A percentile compares a stretch with the other conserved stretches of the same genome.
phyloP scores from a whole-genome alignment of 2,113 vertebrate genomes.

The Pelmatolapia mariae region DNA sequence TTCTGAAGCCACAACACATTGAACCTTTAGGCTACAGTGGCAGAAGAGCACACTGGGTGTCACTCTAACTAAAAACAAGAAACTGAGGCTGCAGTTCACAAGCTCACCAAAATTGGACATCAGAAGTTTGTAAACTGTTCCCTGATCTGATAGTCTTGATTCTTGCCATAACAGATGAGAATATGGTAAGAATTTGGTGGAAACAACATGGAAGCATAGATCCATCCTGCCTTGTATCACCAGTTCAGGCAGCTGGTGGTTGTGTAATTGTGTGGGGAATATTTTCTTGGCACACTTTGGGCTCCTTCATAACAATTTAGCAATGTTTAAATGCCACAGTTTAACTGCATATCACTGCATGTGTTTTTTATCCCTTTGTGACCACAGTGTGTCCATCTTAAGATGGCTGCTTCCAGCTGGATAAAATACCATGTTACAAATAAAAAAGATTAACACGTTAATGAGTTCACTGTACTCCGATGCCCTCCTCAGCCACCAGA shows the following conservation, averaged over 20 bases:
- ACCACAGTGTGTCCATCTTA: not conserved
- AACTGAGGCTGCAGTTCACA: not conserved
- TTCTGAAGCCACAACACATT: not conserved
- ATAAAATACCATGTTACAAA: not conserved
- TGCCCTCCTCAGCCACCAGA: not conserved
- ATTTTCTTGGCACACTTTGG: not conserved
- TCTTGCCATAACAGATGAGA: not conserved
- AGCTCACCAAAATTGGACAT: not conserved
- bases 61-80: not conserved
- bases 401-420: not conserved
- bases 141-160: not conserved
- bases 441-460: not conserved
- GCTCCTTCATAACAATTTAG: not conserved
- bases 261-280: not conserved
- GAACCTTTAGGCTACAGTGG: not conserved
- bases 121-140: not conserved
- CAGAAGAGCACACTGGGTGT: not conserved
- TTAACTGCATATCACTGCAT: not conserved
- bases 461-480: not conserved
- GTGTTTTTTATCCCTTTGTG: not conserved
- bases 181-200: not conserved
- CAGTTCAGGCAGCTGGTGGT: not conserved
- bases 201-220: not conserved
- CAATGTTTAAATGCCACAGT: not conserved
- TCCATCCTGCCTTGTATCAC: not conserved